Base-by-base conservation (phyloP, 2,797 vertebrate species). In the Crocodylus rhombifer region DNA sequence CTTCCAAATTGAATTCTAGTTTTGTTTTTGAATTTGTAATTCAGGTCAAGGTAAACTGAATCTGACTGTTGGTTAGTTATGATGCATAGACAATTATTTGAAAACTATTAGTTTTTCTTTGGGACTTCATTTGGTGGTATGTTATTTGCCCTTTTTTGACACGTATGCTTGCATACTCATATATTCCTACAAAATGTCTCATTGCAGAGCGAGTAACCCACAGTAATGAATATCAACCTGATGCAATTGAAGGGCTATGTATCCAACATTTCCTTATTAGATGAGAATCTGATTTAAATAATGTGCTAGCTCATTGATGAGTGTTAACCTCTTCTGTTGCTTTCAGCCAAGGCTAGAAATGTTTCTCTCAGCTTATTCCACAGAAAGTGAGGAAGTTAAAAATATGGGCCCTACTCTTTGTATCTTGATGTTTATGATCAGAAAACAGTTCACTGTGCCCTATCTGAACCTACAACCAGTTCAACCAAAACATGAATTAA, bases 251-350 rank as follows among this genome's bases (percentile, higher is more conserved):
- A 86, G 80, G 95, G 80, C 69, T 92, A 55, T 85, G 93, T 61
- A 20, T 93, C 75, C 86, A 71, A 16, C 95, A 97, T 96, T 94
- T 89, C 56, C 56, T 18, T 84, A 77, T 89, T 95, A 92, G 91
- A 94, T 91, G 73, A 26, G 95, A 96, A 91, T 93, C 17, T 33
- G 63, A 88, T 90, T 95, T 28, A 23, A 69, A 91, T 94, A 87
- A 51, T 86, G 77, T 56, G 87, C 36, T 12, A 92, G 84, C 51
- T 74, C 75, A 65, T 14, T 85, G 88, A 28, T 12, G 65, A 51
- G 78, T 80, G 71, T 88, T 79, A 82, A 80, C 67, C 23, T 4
- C 55, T 86, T 93, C 30, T 67, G 1, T 91, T 90, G 75, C 14
- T 23, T 89, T 76, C 67, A 61, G 4, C 55, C 26, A 56, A 77